Evolutionary conservation across 2,113 vertebrate species (phyloP), one percentile per base, ranked within the genome.

Genomic region (Potamarius usumacintae): DNA sequence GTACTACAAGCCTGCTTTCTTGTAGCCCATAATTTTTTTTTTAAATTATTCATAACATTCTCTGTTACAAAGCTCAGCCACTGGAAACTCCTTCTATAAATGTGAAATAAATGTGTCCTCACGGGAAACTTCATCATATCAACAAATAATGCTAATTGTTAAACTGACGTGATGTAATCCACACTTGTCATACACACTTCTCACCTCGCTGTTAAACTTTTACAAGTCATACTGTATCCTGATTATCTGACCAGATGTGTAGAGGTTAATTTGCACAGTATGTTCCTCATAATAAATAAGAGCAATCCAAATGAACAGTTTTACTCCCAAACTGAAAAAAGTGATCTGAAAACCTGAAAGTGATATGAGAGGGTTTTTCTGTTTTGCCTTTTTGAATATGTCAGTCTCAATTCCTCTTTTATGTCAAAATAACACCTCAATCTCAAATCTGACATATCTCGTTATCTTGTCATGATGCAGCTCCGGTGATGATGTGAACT

Each of bases 331-430:
- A 80, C 89, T 80, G 82, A 91, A 93, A 55, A 65, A 92, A 93
- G 82, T 82, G 89, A 90, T 90, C 57, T 88, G 89, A 90, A 83
- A 88, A 71, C 42, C 57, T 84, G 76, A 88, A 92, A 93, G 91
- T 92, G 94, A 94, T 93, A 92, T 92, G 94, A 95, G 89, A 95
- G 85, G 52, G 50, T 88, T 91, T 81, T 30, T 93, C 91, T 81
- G 79, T 92, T 92, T 92, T 92, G 88, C 90, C 88, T 92, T 88
- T 92, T 92, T 91, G 91, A 90, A 86, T 92, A 84, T 88, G 52
- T 88, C 91, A 89, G 89, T 88, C 88, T 80, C 81, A 82, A 71
- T 94, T 93, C 92, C 91, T 93, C 84, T 91, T 94, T 94, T 92
- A 83, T 86, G 48, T 69, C 74, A 88, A 88, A 86, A 90, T 88